Evolutionary conservation across 1,140 invertebrate genomes (phyloP).

Genomic region (Lineus longissimus): DNA sequence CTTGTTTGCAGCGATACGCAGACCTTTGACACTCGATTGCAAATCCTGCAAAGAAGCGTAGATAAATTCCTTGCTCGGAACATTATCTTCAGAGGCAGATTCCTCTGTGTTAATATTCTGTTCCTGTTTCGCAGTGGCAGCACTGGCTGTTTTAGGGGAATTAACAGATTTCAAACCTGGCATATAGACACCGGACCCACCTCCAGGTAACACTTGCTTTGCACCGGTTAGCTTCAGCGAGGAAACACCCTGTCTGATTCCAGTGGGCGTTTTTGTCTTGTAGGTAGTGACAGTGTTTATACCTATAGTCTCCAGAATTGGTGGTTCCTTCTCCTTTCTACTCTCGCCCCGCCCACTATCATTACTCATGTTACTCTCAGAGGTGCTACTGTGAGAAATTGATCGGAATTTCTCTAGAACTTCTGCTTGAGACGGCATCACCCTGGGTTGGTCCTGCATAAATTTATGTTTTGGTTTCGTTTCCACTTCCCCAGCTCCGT

Average conservation of each 20-base stretch:
- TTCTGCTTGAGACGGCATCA: constrained; percentile 1
- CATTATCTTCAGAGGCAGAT: not conserved
- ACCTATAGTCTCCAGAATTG: no score
- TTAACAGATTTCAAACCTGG: no score
- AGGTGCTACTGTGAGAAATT: not conserved
- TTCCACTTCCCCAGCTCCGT: not conserved
- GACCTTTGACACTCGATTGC: constrained; percentile 33
- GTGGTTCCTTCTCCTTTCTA: not conserved
- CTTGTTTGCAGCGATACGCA: constrained; percentile 38
- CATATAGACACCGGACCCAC: no score
- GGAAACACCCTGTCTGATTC: not conserved
- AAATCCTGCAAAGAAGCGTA: constrained; percentile 33
- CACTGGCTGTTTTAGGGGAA: not conserved
- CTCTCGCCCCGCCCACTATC: not conserved
- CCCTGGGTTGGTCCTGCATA: not conserved
- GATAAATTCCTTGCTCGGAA: constrained; percentile 29
- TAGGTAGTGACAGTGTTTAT: no score
- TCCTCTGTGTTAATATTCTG: not conserved
- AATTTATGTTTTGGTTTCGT: not conserved
- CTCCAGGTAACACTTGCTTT: not conserved
- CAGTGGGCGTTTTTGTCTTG: not conserved
- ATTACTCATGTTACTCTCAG: not conserved
- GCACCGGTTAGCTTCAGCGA: not conserved
- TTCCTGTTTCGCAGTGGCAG: not conserved
- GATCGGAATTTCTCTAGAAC: not conserved